Percentiles rank a stretch among this genome's conserved stretches.
These are phyloP conservation scores for Panorpa germanica DNA, from an alignment of 2,888 invertebrate genomes.

Conservation along the genomic window DNA sequence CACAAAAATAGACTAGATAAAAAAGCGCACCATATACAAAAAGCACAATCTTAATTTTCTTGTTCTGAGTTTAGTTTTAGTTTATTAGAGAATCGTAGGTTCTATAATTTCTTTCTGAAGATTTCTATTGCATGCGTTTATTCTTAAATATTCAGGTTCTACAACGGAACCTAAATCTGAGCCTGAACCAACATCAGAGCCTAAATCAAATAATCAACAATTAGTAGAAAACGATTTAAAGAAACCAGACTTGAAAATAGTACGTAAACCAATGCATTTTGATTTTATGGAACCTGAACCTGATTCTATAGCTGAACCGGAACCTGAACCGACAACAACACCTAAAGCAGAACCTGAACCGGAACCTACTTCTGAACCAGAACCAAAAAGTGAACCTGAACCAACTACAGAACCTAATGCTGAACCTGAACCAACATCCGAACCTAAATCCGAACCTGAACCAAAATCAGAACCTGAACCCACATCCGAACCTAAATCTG, in stretches of 20 bases:
- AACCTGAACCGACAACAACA: slow-evolving; percentile 14
- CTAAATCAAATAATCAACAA: no score
- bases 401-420: slow-evolving; percentile 17
- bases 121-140: no score
- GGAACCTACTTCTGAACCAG: slow-evolving; percentile 18
- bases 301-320: neutral
- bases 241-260: no score
- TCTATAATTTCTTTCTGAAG: no score
- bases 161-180: slow-evolving; percentile 26
- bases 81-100: no score
- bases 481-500: slow-evolving; percentile 21
- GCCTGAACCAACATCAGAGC: slow-evolving; percentile 22
- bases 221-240: no score
- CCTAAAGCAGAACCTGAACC: slow-evolving; percentile 20
- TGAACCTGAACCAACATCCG: slow-evolving; percentile 18
- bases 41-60: no score
- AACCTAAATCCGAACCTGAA: slow-evolving; percentile 21
- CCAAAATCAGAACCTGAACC: slow-evolving; percentile 21
- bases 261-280: no score
- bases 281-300: no score
- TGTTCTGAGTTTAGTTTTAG: no score
- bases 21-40: no score
- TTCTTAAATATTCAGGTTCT: no score
- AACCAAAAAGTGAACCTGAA: slow-evolving; percentile 16
- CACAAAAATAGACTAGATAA: neutral